phyloP scores from a whole-genome alignment of 2,113 vertebrate species.

The Tursiops truncatus region DNA sequence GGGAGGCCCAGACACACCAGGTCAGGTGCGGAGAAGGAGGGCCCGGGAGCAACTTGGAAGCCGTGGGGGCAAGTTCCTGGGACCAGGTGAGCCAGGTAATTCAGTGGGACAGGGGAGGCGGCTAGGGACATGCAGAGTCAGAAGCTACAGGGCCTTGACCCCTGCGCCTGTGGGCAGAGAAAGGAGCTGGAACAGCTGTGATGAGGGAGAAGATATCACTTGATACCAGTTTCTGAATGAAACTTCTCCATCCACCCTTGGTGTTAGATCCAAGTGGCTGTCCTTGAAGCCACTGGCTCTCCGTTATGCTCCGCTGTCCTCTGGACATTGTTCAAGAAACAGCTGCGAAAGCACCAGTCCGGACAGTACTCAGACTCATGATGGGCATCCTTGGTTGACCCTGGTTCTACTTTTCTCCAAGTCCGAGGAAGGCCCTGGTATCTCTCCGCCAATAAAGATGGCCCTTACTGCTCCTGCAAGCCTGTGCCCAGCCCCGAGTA shows the following conservation, averaged over 20 bases:
- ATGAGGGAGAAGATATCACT: background rate
- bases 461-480: background rate
- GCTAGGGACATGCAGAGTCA: background rate
- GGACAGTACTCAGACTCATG: background rate
- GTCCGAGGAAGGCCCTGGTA: background rate
- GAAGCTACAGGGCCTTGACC: background rate
- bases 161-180: background rate
- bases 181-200: background rate
- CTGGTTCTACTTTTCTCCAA: background rate
- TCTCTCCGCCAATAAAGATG: background rate
- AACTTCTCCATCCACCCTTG: background rate
- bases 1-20: background rate
- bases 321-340: conserved; percentile 29
- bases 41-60: background rate
- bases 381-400: background rate
- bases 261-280: background rate
- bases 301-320: background rate
- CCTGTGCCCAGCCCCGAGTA: background rate
- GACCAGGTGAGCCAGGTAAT: background rate
- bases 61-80: background rate
- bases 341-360: background rate
- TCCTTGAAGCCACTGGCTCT: background rate
- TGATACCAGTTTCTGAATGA: background rate
- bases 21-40: background rate
- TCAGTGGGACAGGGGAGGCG: background rate